Base-by-base conservation (phyloP, 2,888 invertebrate genomes). In the Chironomus tentans region DNA sequence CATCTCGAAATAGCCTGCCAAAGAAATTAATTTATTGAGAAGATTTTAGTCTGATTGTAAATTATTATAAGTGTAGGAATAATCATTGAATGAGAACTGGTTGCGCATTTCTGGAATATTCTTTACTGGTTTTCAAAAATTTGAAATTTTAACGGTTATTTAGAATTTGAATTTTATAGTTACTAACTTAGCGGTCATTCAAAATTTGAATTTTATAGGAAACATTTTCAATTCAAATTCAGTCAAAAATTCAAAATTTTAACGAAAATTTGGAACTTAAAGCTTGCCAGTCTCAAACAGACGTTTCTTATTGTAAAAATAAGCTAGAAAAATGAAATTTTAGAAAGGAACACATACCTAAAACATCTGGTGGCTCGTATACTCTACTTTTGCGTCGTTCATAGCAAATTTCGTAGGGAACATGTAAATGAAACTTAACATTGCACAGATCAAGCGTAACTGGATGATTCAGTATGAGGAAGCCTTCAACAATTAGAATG, bases 341-440 rank as follows among this genome's bases (percentile, higher is more conserved):
- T 38, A 38, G 38, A 38, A 38, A 38, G 38, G 38, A 38, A 38
- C 10, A 21, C 65, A 21, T 13, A 65, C 65, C 94, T 0, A 89
- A 89, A 2, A 91, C 86, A 85, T 97, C 96, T 0, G 96, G 92
- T 21, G 97, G 97, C 74, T 91, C 89, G 82, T 97, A 97, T n/a
- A 85, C 82, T 48, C 93, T 84, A 22, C 80, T 79, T 47, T 82
- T 81, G 77, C 94, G 87, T 22, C 95, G 86, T 46, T 85, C 79
- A 79, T 83, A 84, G 80, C 94, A 93, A 81, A 89, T 88, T 46
- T 89, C 89, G 82, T 87, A 89, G 72, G 87, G 87, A 80, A 94
- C 82, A 62, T 89, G 88, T 77, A 94, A 84, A 82, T 91, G 94
- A 83, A 91, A 94, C 81, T 91, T 91, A 21, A 90, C 81, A 80